Base-by-base conservation (phyloP, 1,140 invertebrate genomes). In the Drosophila seguyi region DNA sequence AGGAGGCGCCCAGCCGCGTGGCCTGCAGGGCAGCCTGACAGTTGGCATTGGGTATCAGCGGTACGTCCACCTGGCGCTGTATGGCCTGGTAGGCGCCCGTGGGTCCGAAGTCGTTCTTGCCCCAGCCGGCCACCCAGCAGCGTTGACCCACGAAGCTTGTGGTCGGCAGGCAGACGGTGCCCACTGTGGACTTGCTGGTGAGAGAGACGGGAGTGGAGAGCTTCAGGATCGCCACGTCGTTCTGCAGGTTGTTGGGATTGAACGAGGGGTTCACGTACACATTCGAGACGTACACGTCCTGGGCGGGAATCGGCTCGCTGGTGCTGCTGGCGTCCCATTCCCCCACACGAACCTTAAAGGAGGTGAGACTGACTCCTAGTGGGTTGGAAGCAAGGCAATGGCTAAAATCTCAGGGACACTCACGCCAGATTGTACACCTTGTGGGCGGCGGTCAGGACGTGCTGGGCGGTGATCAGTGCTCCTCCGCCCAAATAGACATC, bases 41-140 rank as follows among this genome's bases (percentile, higher is more conserved):
- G 8, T 93, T 93, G 6, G 93, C 91, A 7, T 94, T 91, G n/a
- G 93, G 93, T 11, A 96, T 84, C 39, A 97, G 93, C 0, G 96
- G 95, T 0, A 97, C 94, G 57, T 96, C 96, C 0, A 97, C 95
- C 84, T 96, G 93, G 75, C 95, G 95, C 75, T 96, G 81, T 27
- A 96, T 95, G 52, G 94, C 94, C 86, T 96, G 96, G 81, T 95
- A 96, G 39, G 93, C 93, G 0, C 95, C 95, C 31, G 79, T 93
- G 3, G 93, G 62, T 14, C 95, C 95, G 77, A 97, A 97, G 74
- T 95, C 94, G 82, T 96, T 94, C 80, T 97, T 96, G 27, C 97
- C 96, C 96, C 96, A 97, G n/a, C 97, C 97, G 1, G 96, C 94
- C 0, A 97, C 96, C 94, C 94, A 95, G 82, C 97, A 97, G 75